Conservation (phyloP, 2,113 vertebrate genomes). For the Stegastes partitus region DNA sequence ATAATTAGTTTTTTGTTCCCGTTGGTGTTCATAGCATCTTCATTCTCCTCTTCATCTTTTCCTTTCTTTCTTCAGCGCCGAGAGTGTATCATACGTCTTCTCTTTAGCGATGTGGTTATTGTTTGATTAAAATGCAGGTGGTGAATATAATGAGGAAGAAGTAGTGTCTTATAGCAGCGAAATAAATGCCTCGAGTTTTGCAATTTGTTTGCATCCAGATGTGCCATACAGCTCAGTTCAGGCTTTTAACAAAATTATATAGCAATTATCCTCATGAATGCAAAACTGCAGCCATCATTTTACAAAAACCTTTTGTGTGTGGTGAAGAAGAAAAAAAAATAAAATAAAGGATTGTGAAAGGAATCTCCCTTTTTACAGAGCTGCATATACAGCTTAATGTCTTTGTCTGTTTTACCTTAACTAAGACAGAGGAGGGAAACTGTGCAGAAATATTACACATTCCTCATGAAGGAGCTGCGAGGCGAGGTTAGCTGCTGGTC, state of each 20-base stretch:
- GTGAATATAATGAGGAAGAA: constrained; percentile 54
- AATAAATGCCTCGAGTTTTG: constrained; percentile 40
- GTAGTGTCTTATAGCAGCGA: constrained; percentile 19
- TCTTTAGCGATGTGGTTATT: constrained; percentile 46
- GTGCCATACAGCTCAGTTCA: constrained; percentile 41
- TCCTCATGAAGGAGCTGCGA: constrained; percentile 18
- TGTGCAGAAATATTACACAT: not conserved
- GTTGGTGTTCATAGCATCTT: constrained; percentile 36
- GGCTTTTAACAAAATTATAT: constrained; percentile 62
- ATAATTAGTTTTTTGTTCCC: constrained; percentile 50
- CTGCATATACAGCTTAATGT: not conserved
- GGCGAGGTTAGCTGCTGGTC: constrained; percentile 24
- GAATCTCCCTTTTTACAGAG: too few relatives aligned
- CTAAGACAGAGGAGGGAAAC: not conserved
- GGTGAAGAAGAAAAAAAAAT: constrained; percentile 20
- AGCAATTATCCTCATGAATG: constrained; percentile 59
- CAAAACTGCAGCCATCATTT: constrained; percentile 38
- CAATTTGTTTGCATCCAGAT: constrained; percentile 68
- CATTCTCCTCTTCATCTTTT: constrained; percentile 12
- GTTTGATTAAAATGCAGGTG: constrained; percentile 66
- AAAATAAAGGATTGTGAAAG: not conserved
- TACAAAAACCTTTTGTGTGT: not conserved
- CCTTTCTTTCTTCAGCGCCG: not conserved
- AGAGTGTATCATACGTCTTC: constrained; percentile 2
- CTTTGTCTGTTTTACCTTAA: constrained; percentile 1